Conservation (phyloP, 2,113 vertebrate species). For the Bombycilla garrulus region DNA sequence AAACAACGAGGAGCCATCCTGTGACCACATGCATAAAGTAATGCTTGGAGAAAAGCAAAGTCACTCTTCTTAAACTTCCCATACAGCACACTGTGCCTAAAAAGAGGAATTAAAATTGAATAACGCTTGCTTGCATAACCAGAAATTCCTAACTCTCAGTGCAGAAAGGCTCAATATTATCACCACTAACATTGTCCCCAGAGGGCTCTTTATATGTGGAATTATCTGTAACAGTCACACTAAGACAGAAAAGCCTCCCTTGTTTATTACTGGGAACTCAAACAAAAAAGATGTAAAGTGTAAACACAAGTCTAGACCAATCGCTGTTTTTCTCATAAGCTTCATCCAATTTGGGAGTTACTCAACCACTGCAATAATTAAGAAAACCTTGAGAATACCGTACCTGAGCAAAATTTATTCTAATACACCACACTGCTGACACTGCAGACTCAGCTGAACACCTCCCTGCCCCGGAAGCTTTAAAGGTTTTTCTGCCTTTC, state of each 20-base stretch:
- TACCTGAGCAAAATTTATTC: background rate
- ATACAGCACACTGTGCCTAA: background rate
- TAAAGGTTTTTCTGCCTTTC: background rate
- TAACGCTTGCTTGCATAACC: background rate
- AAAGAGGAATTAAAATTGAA: background rate
- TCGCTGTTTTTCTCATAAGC: background rate
- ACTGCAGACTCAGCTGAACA: background rate
- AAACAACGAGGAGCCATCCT: background rate
- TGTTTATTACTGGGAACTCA: background rate
- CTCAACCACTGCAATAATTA: background rate
- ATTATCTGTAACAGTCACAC: background rate
- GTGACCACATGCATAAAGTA: accelerated
- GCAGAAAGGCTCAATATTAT: background rate
- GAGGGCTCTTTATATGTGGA: background rate
- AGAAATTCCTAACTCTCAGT: background rate
- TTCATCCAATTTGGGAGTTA: background rate
- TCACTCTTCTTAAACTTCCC: background rate
- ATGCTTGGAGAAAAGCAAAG: background rate
- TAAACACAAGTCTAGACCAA: background rate
- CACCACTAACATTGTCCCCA: accelerated
- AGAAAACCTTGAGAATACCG: background rate
- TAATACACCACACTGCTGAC: background rate
- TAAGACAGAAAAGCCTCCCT: background rate
- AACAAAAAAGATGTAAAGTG: background rate
- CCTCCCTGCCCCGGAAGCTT: background rate